Percentiles rank a stretch among this genome's conserved stretches.
Evolutionary conservation across 2,797 vertebrate species (phyloP).

Genomic region (Ataeniobius toweri): DNA sequence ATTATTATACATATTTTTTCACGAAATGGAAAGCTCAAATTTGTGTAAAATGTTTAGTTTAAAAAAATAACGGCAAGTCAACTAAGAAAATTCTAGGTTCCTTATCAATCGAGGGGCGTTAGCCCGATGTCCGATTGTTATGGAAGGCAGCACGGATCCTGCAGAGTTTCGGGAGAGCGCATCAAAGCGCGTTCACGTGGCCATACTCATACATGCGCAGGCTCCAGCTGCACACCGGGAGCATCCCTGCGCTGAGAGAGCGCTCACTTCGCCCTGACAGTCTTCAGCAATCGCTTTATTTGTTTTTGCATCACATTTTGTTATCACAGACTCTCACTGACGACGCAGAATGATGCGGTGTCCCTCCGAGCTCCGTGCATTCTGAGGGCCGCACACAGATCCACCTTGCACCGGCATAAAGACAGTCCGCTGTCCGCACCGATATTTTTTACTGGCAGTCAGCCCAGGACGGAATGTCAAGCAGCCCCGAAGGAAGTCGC

Average conservation of each 20-base stretch:
- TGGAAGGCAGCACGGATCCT: constrained; percentile 71
- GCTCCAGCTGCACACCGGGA: constrained; percentile 44
- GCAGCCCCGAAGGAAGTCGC: constrained; percentile 73
- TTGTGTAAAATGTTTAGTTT: neutral
- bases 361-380: constrained; percentile 43
- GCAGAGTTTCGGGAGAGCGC: constrained; percentile 76
- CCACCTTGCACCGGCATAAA: constrained; percentile 52
- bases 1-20: neutral
- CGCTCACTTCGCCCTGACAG: constrained; percentile 32
- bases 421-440: constrained; percentile 41
- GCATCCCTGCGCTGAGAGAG: constrained; percentile 62
- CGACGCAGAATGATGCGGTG: constrained; percentile 60
- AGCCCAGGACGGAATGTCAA: constrained; percentile 73
- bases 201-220: constrained; percentile 34
- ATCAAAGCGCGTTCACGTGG: constrained; percentile 68
- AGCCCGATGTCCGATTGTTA: neutral
- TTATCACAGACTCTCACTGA: constrained; percentile 16
- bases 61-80: neutral
- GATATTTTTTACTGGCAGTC: constrained; percentile 28
- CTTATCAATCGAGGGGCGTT: neutral
- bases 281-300: constrained; percentile 19
- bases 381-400: constrained; percentile 61
- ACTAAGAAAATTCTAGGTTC: neutral
- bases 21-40: neutral
- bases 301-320: constrained; percentile 1